Conservation (phyloP, 1,140 invertebrate species). For the Drosophila funebris region DNA sequence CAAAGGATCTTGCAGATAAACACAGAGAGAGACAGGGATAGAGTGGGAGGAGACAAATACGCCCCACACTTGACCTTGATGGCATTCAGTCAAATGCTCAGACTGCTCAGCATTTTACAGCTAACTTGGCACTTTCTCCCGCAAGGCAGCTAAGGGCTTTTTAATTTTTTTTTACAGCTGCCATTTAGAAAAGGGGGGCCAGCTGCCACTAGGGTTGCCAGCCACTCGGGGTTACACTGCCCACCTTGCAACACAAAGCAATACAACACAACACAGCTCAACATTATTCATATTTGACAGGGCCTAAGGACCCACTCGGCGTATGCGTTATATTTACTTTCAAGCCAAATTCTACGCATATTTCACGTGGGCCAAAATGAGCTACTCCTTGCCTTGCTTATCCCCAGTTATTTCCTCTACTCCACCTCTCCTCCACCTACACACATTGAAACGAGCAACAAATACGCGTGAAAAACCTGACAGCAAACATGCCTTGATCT, state of each 20-base stretch:
- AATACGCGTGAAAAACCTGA: conserved; percentile 49
- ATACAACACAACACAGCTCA: not conserved
- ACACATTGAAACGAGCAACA: conserved; percentile 57
- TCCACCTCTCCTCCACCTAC: conserved; percentile 6
- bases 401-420: conserved; percentile 2
- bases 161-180: conserved; percentile 72
- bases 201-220: not conserved
- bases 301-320: conserved; percentile 55
- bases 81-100: conserved; percentile 49
- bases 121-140: conserved; percentile 66
- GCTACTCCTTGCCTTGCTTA: conserved; percentile 30
- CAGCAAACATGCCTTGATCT: conserved; percentile 42
- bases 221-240: not conserved
- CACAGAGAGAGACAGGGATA: not conserved
- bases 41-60: not conserved
- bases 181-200: conserved; percentile 42
- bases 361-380: conserved; percentile 54
- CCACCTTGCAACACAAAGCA: not conserved
- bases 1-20: too few relatives aligned
- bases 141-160: conserved; percentile 59
- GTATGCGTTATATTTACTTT: conserved; percentile 81
- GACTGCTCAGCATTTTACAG: conserved; percentile 53
- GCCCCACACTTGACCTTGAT: conserved; percentile 58
- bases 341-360: conserved; percentile 68
- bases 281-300: conserved; percentile 80